Base-by-base conservation (phyloP, 2,888 invertebrate genomes). In the Keiferia lycopersicella region DNA sequence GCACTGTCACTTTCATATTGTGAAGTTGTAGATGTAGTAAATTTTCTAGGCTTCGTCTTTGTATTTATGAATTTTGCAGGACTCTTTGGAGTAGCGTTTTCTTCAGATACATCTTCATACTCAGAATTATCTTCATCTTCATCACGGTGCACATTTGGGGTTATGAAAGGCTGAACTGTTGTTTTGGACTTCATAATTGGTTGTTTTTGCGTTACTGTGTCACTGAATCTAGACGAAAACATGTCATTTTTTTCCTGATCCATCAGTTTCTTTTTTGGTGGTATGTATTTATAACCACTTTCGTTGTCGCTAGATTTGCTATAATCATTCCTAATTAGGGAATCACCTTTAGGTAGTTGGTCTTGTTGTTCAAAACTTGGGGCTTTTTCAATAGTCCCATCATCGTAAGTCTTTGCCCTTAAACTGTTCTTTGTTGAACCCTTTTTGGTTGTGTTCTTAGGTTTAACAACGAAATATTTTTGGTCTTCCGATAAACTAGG, bases 251-350 rank as follows among this genome's bases (percentile, higher is more conserved):
- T 64, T 56, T 60, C 65, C n/a, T 68, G 65, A 6, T 69, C 63
- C 34, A 34, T 34, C 58, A 74, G 73, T 59, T 70, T 69, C 6
- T 60, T 74, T 63, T 69, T 66, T 6, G 80, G 76, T 38, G 70
- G 71, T 51, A 64, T 66, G 63, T 80, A 78, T 26, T 76, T 67
- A 64, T 79, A 79, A 20, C 78, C 79, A 34, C 62, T 62, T 22
- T 67, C 65, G 62, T 66, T 48, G 16, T 66, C 45, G 6, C 18
- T 48, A 26, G 64, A 50, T 16, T 62, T 56, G 7, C 58, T 12
- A 51, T 39, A 53, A 12, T 61, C 62, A n/a, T 45, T 65, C 11
- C 57, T 53, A 4, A 22, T 10, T 26, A 7, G 16, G 14, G 30
- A 11, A 18, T 58, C 16, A 14, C 51, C 39, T n/a, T 57, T 18